Evolutionary conservation across 2,113 vertebrate genomes (phyloP), one percentile per base, ranked within the genome.

Genomic region (Gallinago undulata): DNA sequence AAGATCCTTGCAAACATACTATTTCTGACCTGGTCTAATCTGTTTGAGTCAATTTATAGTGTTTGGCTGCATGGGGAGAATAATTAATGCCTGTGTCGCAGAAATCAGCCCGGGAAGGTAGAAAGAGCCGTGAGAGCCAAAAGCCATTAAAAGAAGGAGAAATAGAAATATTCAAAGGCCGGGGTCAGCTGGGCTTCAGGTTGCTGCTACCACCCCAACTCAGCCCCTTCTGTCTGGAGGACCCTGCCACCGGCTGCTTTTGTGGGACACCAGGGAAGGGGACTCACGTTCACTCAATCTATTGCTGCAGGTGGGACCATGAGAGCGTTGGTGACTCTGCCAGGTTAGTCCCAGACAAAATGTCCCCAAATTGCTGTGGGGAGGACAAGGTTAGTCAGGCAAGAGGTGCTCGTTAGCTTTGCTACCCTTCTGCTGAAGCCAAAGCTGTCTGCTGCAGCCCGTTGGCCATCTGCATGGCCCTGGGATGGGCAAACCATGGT

Each of bases 401-500:
- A 27, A 56, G 81, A 14, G 45, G 13, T 31, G 37, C 33, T 86
- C 3, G 0, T 57, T 57, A 59, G 23, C 39, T 66, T 70, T 21
- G 24, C 75, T 53, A 69, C 50, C 27, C 28, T 9, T 1, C 31
- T 63, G 48, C 17, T 51, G 75, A 15, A 74, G 31, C 18, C 43
- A 64, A 51, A 83, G 43, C 24, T 35, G 19, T 51, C 80, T 47
- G 17, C 63, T 35, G 5, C 45, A 53, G 22, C 37, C 28, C 31
- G 0, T 12, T 7, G 31, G 10, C 39, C 22, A 30, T n/a, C 64
- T 35, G 17, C 17, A 4, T 4, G 28, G 43, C 23, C 33, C 37
- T 9, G 33, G 45, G 30, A 31, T 0, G 2, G 43, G 12, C 0
- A 1, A 21, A 45, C 33, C 19, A 17, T 11, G 75, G 60, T n/a